These are phyloP conservation scores for Apamea crenata DNA, from an alignment of 2,888 invertebrate species.

Conservation along the genomic window DNA sequence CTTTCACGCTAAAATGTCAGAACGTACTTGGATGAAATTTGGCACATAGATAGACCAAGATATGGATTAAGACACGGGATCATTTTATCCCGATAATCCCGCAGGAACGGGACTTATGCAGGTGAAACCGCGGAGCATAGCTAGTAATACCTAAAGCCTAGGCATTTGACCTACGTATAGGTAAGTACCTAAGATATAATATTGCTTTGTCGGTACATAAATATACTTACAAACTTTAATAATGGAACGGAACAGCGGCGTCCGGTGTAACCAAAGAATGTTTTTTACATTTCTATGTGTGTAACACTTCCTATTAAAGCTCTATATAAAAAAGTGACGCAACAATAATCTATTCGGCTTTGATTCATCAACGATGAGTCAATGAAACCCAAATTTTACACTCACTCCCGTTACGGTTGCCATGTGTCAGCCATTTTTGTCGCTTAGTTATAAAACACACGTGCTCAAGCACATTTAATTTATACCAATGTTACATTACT, in stretches of 20 bases:
- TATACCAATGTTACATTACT: not conserved
- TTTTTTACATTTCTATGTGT: too few species aligned
- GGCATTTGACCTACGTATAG: not conserved
- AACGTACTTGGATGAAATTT: not conserved
- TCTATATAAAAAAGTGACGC: constrained; percentile 22
- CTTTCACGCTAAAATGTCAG: not conserved
- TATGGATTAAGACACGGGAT: too few species aligned
- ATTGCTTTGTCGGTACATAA: not conserved
- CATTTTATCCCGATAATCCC: too few species aligned
- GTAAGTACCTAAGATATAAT: not conserved
- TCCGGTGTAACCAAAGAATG: constrained; percentile 15
- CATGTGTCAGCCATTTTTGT: constrained; percentile 44
- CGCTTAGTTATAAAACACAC: constrained; percentile 10
- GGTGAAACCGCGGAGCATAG: not conserved
- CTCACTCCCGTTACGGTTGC: constrained; percentile 20
- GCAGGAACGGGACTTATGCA: not conserved
- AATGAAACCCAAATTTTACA: constrained; percentile 41
- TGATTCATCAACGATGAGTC: constrained; percentile 62
- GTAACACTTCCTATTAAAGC: constrained; percentile 35
- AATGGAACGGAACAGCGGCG: constrained; percentile 28
- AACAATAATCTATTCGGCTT: constrained; percentile 38
- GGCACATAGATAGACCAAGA: too few species aligned
- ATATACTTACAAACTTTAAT: not conserved
- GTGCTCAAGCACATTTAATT: constrained; percentile 11
- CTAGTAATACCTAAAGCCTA: not conserved